phyloP scores from a whole-genome alignment of 1,140 invertebrate genomes.

The Paracyclopina nana region DNA sequence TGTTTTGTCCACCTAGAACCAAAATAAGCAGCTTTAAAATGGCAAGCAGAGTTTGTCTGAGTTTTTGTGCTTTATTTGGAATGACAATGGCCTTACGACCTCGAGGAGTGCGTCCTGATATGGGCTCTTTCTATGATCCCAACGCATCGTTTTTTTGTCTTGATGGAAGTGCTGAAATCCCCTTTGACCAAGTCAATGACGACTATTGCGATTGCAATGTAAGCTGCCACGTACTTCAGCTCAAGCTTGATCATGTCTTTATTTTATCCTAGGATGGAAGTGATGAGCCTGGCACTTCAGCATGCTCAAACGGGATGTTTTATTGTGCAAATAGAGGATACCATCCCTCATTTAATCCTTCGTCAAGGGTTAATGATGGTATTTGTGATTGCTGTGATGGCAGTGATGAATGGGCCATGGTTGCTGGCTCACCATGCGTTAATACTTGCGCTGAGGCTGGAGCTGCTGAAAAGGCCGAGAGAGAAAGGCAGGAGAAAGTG shows the following conservation, averaged over 20 bases:
- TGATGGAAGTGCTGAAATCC: neutral
- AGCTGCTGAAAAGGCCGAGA: constrained; percentile 47
- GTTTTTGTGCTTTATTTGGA: too few relatives aligned
- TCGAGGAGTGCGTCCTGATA: neutral
- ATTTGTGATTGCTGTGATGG: constrained; percentile 98
- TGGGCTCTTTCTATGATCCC: neutral
- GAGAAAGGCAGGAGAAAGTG: constrained; percentile 45
- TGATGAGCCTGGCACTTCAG: constrained; percentile 90
- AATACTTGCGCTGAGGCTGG: constrained; percentile 70
- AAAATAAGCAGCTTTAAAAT: too few relatives aligned
- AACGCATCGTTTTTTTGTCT: constrained; percentile 8
- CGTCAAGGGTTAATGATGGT: constrained; percentile 82
- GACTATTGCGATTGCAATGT: constrained; percentile 89
- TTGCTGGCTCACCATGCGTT: constrained; percentile 38
- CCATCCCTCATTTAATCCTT: constrained; percentile 52
- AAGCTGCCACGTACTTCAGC: neutral
- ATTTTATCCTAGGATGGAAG: constrained; percentile 45
- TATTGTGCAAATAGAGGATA: constrained; percentile 80
- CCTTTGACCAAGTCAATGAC: constrained; percentile 50
- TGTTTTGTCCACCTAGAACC: too few relatives aligned
- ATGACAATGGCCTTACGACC: neutral
- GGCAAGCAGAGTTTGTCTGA: too few relatives aligned
- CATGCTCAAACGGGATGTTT: constrained; percentile 58
- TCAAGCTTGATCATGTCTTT: neutral
- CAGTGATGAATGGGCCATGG: constrained; percentile 55